Conservation (phyloP, 2,888 invertebrate species). For the Dascillus cervinus region DNA sequence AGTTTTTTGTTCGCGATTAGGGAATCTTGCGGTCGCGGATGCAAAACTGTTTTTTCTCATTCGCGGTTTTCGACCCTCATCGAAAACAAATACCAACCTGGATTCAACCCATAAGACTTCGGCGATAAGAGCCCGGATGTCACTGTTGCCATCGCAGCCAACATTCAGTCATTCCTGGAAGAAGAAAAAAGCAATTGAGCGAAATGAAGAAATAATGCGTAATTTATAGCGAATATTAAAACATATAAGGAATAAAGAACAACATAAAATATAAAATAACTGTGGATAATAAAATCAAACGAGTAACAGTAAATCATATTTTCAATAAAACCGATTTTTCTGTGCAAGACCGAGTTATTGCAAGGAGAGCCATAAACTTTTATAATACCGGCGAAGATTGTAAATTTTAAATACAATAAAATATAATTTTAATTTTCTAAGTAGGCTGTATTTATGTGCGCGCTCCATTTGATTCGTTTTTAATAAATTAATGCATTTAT, state of each 20-base stretch:
- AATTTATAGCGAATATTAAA: constrained; percentile 28
- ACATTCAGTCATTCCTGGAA: constrained; percentile 40
- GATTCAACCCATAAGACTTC: constrained; percentile 41
- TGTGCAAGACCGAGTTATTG: constrained; percentile 30
- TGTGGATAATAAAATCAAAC: constrained; percentile 31
- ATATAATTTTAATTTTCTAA: constrained; percentile 30
- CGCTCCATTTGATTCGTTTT: constrained; percentile 7
- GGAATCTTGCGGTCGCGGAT: no score
- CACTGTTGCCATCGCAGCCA: constrained; percentile 42
- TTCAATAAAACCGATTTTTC: constrained; percentile 40
- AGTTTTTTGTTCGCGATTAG: no score
- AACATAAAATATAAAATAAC: constrained; percentile 18
- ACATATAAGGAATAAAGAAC: constrained; percentile 28
- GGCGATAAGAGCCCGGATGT: constrained; percentile 42
- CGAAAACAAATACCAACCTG: no score
- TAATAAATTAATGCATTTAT: no score
- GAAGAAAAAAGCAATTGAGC: constrained; percentile 7
- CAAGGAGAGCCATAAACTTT: constrained; percentile 35
- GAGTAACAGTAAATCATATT: constrained; percentile 40
- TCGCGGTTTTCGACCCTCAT: no score
- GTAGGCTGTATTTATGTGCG: constrained; percentile 22
- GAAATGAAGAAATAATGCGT: constrained; percentile 12
- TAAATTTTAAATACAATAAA: constrained; percentile 37
- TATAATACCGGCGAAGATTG: constrained; percentile 33
- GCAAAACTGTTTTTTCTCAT: no score